A percentile compares a stretch with the other conserved stretches of the same genome.
Evolutionary conservation across 2,797 vertebrate species (phyloP).

Genomic region (Pangasius larnaudii): DNA sequence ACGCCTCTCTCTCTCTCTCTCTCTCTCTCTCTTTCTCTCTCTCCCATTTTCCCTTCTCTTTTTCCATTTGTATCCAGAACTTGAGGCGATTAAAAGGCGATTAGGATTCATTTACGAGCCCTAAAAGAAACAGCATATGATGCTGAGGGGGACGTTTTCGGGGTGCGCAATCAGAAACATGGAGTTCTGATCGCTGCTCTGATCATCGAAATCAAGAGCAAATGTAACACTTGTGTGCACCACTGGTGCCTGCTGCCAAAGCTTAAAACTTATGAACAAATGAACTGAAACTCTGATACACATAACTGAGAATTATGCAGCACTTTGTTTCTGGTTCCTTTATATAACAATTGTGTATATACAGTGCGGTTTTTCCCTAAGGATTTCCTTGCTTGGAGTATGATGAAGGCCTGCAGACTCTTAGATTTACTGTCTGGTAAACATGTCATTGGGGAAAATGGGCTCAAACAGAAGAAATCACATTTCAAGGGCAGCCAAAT

Average conservation of each 20-base stretch:
- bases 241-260: constrained; percentile 50
- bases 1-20: constrained; percentile 45
- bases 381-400: constrained; percentile 45
- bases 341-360: constrained; percentile 63
- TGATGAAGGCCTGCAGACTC: constrained; percentile 63
- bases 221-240: constrained; percentile 49
- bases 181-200: neutral
- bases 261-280: constrained; percentile 59
- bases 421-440: constrained; percentile 69
- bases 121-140: constrained; percentile 43
- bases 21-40: neutral
- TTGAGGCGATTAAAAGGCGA: constrained; percentile 52
- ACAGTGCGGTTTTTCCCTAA: neutral
- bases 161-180: constrained; percentile 23
- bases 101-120: constrained; percentile 58
- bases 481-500: constrained; percentile 60
- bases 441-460: constrained; percentile 63
- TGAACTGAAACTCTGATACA: constrained; percentile 58
- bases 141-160: constrained; percentile 26
- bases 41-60: constrained; percentile 14
- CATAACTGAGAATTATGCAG: constrained; percentile 64
- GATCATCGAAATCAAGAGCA: constrained; percentile 35
- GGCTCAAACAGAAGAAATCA: constrained; percentile 55
- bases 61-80: constrained; percentile 35
- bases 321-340: constrained; percentile 56